A percentile compares a stretch with the other conserved stretches of the same genome.
These are phyloP conservation scores for Nettapus auritus DNA, from an alignment of 2,113 vertebrate species.

Conservation along the genomic window DNA sequence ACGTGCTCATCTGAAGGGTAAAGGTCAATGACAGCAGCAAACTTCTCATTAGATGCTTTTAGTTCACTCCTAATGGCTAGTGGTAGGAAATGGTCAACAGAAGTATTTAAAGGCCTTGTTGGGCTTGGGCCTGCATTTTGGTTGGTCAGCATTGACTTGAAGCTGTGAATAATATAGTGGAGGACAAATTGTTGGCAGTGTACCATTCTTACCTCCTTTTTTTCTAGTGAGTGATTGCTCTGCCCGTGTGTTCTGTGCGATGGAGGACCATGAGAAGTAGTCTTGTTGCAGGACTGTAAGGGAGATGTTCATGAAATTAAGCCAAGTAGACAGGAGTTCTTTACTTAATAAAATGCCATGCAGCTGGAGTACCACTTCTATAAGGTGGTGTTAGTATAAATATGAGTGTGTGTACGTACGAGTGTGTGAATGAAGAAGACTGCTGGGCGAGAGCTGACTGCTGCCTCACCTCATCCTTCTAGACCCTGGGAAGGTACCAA, in stretches of 20 bases:
- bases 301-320: background rate
- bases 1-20: background rate
- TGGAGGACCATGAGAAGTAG: background rate
- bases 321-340: background rate
- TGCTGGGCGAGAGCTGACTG: background rate
- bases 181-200: background rate
- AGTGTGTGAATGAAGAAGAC: background rate
- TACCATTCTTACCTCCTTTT: background rate
- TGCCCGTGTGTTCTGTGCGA: background rate
- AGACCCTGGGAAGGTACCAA: background rate
- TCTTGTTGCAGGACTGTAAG: background rate
- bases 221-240: background rate
- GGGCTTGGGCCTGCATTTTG: background rate
- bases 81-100: background rate
- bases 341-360: background rate
- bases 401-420: fast-evolving
- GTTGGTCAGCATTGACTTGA: background rate
- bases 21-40: background rate
- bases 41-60: background rate
- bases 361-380: background rate
- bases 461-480: background rate
- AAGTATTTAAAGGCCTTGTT: background rate
- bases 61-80: background rate
- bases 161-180: background rate
- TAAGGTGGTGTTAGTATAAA: background rate